Evolutionary conservation across 2,888 invertebrate species (phyloP), one percentile per base, ranked within the genome.

Genomic region (Mactromeris polynyma): DNA sequence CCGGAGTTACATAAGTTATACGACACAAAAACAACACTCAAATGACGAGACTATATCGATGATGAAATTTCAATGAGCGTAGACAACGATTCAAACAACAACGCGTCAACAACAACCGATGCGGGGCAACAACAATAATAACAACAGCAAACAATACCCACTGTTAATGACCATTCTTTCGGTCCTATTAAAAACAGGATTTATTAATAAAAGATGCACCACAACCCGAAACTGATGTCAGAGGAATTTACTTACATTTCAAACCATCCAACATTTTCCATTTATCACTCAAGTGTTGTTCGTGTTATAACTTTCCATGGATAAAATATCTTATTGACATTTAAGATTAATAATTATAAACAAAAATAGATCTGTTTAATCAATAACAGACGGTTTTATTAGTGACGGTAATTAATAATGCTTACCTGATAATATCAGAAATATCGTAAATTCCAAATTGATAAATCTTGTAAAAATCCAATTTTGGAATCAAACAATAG

Each of bases 401-500:
- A 33, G 36, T 36, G 73, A 73, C 17, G 36, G 36, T 36, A 36
- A 36, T 73, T 73, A 73, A 73, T 33, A 19, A 3, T 73, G 36
- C 73, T 73, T 73, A 73, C 73, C 73, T 17, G 36, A 19, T 36
- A 33, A 33, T 73, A 33, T 73, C 33, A 73, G 17, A 36, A 36
- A 73, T 73, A 73, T 17, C 1, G 19, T 73, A 73, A 73, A 73
- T 36, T 73, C 73, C 73, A 73, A 73, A 73, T 73, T 73, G 73
- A 73, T 33, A 73, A 33, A 33, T 73, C 73, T 36, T 73, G 73
- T 73, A 33, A 73, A 73, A 73, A 73, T 73, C 73, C 73, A 73
- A 17, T 36, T 73, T 36, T 2, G 19, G 73, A 33, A 73, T 19
- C 36, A 17, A 73, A 73, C 36, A 73, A 26, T 33, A 36, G 4